Evolutionary conservation across 2,797 vertebrate genomes (phyloP).

Genomic region (Lutjanus argentimaculatus): DNA sequence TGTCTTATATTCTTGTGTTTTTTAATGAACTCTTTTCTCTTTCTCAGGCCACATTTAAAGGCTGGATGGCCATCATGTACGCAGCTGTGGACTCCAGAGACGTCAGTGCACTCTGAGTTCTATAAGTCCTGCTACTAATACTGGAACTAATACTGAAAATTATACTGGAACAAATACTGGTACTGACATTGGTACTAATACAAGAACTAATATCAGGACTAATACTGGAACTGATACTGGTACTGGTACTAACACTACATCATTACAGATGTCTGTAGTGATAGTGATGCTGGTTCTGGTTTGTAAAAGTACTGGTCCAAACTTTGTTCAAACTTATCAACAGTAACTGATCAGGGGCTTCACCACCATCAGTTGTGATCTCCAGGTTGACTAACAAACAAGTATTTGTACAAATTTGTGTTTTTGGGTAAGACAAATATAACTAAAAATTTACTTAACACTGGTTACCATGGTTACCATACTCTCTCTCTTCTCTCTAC

Average conservation of each 20-base stretch:
- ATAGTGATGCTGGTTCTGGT: not conserved
- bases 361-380: no score
- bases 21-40: not conserved
- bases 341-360: not conserved
- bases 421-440: no score
- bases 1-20: no score
- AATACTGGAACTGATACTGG: no score
- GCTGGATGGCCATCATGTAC: slow-evolving; percentile 89
- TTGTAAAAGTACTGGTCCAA: not conserved
- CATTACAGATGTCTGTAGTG: no score
- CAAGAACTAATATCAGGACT: not conserved
- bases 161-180: not conserved
- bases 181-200: not conserved
- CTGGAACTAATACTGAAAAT: not conserved
- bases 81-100: slow-evolving; percentile 83
- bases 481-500: no score
- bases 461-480: slow-evolving; percentile 14
- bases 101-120: slow-evolving; percentile 57
- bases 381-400: no score
- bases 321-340: no score
- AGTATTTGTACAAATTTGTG: no score
- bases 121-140: not conserved
- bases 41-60: slow-evolving; percentile 86
- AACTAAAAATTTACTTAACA: not conserved
- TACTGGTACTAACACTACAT: no score